A percentile compares a stretch with the other conserved stretches of the same genome.
Evolutionary conservation across 2,888 invertebrate genomes (phyloP).

Genomic region (Synanthedon andrenaeformis): DNA sequence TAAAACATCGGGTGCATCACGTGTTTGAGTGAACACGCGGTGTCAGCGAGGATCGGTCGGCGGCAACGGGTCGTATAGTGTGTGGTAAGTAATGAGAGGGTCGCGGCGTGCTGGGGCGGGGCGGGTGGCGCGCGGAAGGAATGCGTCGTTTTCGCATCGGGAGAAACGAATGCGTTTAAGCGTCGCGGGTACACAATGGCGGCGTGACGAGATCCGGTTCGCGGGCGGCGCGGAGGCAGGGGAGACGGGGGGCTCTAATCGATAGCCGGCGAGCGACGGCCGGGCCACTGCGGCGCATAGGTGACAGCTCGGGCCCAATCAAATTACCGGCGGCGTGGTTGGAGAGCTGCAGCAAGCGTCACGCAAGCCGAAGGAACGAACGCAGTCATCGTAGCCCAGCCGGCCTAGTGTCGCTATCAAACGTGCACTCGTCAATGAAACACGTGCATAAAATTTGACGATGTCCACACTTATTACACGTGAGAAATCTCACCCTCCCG

Average conservation of each 20-base stretch:
- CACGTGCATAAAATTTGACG: slow-evolving; percentile 40
- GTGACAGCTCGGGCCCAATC: slow-evolving; percentile 69
- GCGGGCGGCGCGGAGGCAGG: slow-evolving; percentile 55
- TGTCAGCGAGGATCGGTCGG: slow-evolving; percentile 11
- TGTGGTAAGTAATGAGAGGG: slow-evolving; percentile 57
- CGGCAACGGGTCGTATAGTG: slow-evolving; percentile 19
- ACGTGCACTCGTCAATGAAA: slow-evolving; percentile 33
- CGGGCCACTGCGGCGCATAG: slow-evolving; percentile 69
- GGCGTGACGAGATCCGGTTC: slow-evolving; percentile 71
- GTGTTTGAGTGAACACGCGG: no score
- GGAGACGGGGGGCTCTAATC: slow-evolving; percentile 50
- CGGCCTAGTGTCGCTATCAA: slow-evolving; percentile 21
- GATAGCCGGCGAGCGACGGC: slow-evolving; percentile 69
- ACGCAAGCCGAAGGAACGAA: slow-evolving; percentile 47
- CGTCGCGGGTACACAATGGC: slow-evolving; percentile 71
- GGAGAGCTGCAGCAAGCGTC: slow-evolving; percentile 50
- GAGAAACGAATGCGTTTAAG: slow-evolving; percentile 72
- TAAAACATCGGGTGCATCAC: slow-evolving; percentile 3
- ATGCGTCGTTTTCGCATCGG: slow-evolving; percentile 72
- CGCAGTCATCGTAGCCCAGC: slow-evolving; percentile 4
- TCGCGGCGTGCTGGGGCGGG: slow-evolving; percentile 34
- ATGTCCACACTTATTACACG: slow-evolving; percentile 37
- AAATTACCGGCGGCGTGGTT: slow-evolving; percentile 64
- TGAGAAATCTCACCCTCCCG: slow-evolving; percentile 25
- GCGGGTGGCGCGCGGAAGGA: slow-evolving; percentile 65